Conservation (phyloP, 2,113 vertebrate genomes). For the Equus przewalskii region DNA sequence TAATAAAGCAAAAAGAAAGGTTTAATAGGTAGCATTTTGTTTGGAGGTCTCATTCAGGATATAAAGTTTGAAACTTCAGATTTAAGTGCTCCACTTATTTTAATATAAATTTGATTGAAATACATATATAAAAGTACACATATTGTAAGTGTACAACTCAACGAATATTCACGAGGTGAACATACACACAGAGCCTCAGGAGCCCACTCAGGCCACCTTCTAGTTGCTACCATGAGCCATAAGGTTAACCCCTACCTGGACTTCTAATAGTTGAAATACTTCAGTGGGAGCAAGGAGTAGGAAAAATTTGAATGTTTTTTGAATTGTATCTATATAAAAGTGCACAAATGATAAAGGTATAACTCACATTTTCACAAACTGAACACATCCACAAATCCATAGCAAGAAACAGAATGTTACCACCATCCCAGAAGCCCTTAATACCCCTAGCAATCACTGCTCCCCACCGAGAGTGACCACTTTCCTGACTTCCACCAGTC, state of each 20-base stretch:
- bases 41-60: neutral
- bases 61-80: neutral
- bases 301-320: neutral
- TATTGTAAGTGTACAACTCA: neutral
- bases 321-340: neutral
- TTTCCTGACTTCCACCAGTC: neutral
- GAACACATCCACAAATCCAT: neutral
- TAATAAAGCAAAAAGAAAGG: neutral
- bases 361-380: neutral
- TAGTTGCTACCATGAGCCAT: neutral
- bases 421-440: neutral
- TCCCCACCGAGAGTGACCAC: accelerated
- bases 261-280: neutral
- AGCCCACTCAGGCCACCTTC: accelerated
- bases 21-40: neutral
- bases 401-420: neutral
- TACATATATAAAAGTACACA: neutral
- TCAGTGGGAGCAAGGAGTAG: accelerated
- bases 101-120: neutral
- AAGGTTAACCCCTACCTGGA: neutral
- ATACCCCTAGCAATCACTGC: neutral
- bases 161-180: neutral
- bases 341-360: neutral
- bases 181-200: neutral
- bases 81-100: neutral